These are phyloP conservation scores for Opisthocomus hoazin DNA, from an alignment of 2,113 vertebrate species.

Conservation along the genomic window DNA sequence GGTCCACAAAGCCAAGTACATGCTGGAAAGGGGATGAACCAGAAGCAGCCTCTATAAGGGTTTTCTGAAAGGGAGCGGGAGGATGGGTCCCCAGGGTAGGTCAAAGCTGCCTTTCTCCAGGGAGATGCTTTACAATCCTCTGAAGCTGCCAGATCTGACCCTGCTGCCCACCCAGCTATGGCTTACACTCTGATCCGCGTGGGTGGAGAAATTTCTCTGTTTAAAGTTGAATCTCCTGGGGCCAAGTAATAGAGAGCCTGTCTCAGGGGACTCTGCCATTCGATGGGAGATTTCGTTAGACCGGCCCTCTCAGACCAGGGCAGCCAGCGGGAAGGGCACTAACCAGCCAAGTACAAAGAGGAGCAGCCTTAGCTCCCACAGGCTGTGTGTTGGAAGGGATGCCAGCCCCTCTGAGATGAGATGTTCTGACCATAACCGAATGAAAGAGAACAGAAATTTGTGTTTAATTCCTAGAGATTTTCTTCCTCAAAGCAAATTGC, in stretches of 20 bases:
- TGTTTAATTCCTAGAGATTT: not conserved
- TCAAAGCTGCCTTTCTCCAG: not conserved
- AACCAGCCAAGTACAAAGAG: not conserved
- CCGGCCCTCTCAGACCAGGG: not conserved
- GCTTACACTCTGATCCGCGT: not conserved
- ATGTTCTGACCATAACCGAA: not conserved
- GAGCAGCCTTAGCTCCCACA: not conserved
- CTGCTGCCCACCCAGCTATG: not conserved
- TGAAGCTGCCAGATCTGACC: not conserved
- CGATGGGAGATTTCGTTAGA: not conserved
- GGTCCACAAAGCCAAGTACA: not conserved
- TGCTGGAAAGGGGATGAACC: not conserved
- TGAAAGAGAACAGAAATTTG: not conserved
- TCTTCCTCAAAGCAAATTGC: not conserved
- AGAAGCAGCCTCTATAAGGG: not conserved
- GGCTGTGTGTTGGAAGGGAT: not conserved
- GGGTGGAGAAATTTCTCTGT: not conserved
- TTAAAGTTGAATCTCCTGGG: not conserved
- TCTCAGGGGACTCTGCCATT: not conserved
- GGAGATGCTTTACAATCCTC: not conserved
- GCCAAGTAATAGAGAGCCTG: not conserved
- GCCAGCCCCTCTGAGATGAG: accelerated
- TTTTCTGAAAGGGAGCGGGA: not conserved
- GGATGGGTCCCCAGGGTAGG: not conserved
- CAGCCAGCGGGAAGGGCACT: not conserved